phyloP scores from a whole-genome alignment of 1,140 invertebrate genomes.

The Ditylenchus dipsaci region DNA sequence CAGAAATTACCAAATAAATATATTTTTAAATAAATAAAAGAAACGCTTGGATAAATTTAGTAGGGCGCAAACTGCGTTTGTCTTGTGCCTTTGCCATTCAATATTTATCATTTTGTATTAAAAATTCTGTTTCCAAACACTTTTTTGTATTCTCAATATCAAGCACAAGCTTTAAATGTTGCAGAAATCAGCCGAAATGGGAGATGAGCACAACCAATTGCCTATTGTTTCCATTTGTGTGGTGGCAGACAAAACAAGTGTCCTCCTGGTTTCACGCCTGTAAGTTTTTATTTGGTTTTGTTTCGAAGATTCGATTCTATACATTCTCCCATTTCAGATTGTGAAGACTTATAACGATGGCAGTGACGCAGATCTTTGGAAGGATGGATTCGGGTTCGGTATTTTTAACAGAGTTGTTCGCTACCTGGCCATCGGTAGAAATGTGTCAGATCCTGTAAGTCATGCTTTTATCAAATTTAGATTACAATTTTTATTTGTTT shows the following conservation, averaged over 20 bases:
- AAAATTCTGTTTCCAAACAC: neutral
- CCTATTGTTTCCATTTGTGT: conserved; percentile 43
- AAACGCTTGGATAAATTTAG: too few species aligned
- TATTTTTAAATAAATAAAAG: too few species aligned
- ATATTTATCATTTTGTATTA: too few species aligned
- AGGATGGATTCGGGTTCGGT: conserved; percentile 44
- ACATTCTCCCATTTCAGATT: conserved; percentile 24
- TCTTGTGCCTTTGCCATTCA: too few species aligned
- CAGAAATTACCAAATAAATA: too few species aligned
- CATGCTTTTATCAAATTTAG: conserved; percentile 10
- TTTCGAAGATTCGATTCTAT: conserved; percentile 7
- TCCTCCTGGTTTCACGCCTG: conserved; percentile 35
- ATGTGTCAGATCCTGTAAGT: conserved; percentile 35
- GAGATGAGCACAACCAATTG: conserved; percentile 23
- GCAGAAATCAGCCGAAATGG: conserved; percentile 29
- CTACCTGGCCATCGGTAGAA: conserved; percentile 31
- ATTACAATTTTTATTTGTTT: neutral
- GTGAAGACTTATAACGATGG: conserved; percentile 33
- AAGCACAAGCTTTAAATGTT: conserved; percentile 18
- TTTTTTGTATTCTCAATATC: neutral
- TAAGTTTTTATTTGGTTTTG: conserved; percentile 20
- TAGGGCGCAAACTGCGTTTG: too few species aligned
- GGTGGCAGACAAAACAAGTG: conserved; percentile 40
- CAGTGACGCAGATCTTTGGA: conserved; percentile 47
- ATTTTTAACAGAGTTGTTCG: conserved; percentile 39